Evolutionary conservation across 2,888 invertebrate species (phyloP).

Genomic region (Phoronis australis): DNA sequence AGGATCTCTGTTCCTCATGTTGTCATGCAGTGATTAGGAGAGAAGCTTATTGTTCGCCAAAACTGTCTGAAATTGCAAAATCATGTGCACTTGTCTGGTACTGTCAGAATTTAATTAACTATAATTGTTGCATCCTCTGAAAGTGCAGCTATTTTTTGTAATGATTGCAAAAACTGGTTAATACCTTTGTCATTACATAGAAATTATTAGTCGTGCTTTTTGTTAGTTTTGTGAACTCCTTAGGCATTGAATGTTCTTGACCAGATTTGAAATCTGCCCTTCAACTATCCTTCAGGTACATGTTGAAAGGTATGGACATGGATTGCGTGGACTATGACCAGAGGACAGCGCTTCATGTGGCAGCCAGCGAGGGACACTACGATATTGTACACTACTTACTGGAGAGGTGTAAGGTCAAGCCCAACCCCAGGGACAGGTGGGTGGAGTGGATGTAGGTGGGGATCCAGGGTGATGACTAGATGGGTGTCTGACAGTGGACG

Average conservation of each 20-base stretch:
- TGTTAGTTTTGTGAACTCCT: neutral
- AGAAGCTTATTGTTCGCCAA: no score
- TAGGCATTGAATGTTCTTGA: neutral
- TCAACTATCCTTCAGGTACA: slow-evolving; percentile 32
- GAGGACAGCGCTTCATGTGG: slow-evolving; percentile 88
- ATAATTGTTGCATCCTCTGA: no score
- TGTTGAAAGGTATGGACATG: slow-evolving; percentile 88
- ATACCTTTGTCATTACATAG: no score
- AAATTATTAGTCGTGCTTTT: neutral
- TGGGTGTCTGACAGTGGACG: no score
- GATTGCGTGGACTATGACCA: slow-evolving; percentile 90
- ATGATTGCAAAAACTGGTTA: no score
- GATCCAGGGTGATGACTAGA: no score
- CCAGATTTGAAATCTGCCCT: neutral
- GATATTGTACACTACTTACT: slow-evolving; percentile 84
- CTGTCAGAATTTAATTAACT: no score
- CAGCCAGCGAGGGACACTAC: slow-evolving; percentile 88
- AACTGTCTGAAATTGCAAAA: no score
- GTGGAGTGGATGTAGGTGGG: slow-evolving; percentile 2
- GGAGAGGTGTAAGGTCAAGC: slow-evolving; percentile 75
- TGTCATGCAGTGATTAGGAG: no score
- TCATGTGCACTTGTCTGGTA: no score
- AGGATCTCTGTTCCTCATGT: no score
- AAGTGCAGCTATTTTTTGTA: no score
- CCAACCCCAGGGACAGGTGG: slow-evolving; percentile 70